Conservation (phyloP, 2,888 invertebrate species). For the Pedicia rivosa region DNA sequence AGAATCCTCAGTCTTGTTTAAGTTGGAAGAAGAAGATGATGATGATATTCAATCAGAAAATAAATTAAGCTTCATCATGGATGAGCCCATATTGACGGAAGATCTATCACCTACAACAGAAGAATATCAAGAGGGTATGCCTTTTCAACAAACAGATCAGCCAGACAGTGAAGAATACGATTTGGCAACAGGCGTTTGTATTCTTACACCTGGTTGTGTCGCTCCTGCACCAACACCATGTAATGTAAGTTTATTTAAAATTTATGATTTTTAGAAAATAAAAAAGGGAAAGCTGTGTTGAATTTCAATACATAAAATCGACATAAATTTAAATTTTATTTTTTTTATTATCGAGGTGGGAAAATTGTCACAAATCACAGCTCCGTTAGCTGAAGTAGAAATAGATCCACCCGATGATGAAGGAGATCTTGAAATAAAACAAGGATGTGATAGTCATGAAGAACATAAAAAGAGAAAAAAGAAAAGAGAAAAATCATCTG, state of each 20-base stretch:
- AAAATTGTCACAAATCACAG: constrained; percentile 35
- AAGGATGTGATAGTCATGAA: constrained; percentile 9
- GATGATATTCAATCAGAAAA: too few species aligned
- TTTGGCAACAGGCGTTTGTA: constrained; percentile 20
- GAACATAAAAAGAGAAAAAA: constrained; percentile 13
- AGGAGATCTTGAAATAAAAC: constrained; percentile 32
- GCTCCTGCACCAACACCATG: constrained; percentile 28
- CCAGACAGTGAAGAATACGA: constrained; percentile 23
- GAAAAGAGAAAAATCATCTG: constrained; percentile 4
- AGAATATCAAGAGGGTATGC: constrained; percentile 27
- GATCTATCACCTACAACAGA: constrained; percentile 29
- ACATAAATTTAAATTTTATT: too few species aligned
- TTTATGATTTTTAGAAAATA: too few species aligned
- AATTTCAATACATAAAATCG: too few species aligned
- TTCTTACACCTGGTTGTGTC: constrained; percentile 20
- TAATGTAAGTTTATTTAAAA: too few species aligned
- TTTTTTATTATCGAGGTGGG: too few species aligned
- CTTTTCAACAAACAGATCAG: constrained; percentile 18
- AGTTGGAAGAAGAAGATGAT: background rate
- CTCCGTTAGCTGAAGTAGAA: constrained; percentile 53
- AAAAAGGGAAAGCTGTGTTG: too few species aligned
- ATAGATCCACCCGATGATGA: constrained; percentile 53
- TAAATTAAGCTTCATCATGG: too few species aligned
- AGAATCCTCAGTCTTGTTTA: background rate
- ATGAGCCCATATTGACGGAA: constrained; percentile 10